Base-by-base conservation (phyloP, 2,888 invertebrate genomes). In the Tachina grossa region DNA sequence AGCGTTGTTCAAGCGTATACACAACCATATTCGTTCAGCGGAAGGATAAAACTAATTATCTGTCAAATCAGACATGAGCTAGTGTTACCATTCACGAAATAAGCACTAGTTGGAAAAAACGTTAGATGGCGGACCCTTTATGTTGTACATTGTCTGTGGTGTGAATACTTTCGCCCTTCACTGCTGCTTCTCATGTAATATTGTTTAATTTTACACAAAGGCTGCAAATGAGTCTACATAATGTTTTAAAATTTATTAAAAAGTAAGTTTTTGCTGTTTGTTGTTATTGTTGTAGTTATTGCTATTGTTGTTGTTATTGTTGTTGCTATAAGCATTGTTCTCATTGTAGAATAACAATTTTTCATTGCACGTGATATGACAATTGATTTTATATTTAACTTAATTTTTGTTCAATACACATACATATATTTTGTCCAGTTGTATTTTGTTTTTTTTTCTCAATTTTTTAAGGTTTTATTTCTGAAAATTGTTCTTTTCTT, bases 331-430 rank as follows among this genome's bases (percentile, higher is more conserved):
- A 43, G 22, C 76, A 63, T 68, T 87, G 81, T 83, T 83, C 65
- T 59, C 78, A 84, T 79, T 85, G 81, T 71, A 66, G 80, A 65
- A 79, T 84, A 82, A 79, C 82, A 84, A 83, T 86, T 85, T 78
- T 87, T 83, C 83, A 87, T 77, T 77, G 85, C 80, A 81, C 86
- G 82, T 82, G 85, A 85, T 85, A 85, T 85, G 85, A 85, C 85
- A 85, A 85, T 85, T 85, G 85, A 85, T 85, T 85, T 85, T 83
- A 83, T 76, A 83, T 85, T 85, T 83, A 85, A 83, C 85, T 85
- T 80, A 85, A 85, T 85, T 85, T 85, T 74, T 61, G 51, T 83
- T 74, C 68, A 72, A 76, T 72, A n/a, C n/a, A n/a, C n/a, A n/a
- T n/a, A n/a, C n/a, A n/a, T n/a, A 63, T 68, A 72, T 63, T 55